These are phyloP conservation scores for Aurelia aurita complex sp. Pacific DNA, from an alignment of 30 jellyfish, hydroid and myxozoan genomes.

Conservation along the genomic window DNA sequence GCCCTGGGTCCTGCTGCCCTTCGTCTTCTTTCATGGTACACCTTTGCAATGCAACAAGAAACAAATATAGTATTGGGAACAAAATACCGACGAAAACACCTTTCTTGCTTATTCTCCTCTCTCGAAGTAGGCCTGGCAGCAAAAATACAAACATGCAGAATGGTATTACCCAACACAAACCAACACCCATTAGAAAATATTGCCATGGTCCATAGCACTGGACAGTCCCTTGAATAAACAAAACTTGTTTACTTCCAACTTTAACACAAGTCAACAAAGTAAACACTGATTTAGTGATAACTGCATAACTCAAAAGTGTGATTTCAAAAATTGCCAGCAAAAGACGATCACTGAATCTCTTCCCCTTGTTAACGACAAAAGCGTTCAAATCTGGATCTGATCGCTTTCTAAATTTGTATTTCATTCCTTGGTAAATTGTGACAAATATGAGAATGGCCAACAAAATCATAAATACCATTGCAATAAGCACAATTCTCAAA, in stretches of 20 bases:
- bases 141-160: constrained; percentile 20
- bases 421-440: neutral
- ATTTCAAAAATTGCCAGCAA: constrained; percentile 25
- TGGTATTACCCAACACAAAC: constrained; percentile 39
- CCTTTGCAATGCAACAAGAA: neutral
- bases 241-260: neutral
- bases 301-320: constrained; percentile 31
- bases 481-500: neutral
- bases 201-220: constrained; percentile 52
- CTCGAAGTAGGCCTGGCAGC: constrained; percentile 9
- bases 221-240: constrained; percentile 48
- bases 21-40: neutral
- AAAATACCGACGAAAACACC: constrained; percentile 17
- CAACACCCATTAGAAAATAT: constrained; percentile 3
- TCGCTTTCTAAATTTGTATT: no score
- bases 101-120: neutral
- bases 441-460: neutral
- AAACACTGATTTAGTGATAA: constrained; percentile 3
- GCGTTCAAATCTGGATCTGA: no score
- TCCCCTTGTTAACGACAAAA: no score
- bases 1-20: neutral
- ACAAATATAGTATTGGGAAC: constrained; percentile 24
- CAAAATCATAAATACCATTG: neutral
- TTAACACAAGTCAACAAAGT: constrained; percentile 23
- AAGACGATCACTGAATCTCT: neutral